Conservation (phyloP, 2,113 vertebrate species). For the Clarias magur region DNA sequence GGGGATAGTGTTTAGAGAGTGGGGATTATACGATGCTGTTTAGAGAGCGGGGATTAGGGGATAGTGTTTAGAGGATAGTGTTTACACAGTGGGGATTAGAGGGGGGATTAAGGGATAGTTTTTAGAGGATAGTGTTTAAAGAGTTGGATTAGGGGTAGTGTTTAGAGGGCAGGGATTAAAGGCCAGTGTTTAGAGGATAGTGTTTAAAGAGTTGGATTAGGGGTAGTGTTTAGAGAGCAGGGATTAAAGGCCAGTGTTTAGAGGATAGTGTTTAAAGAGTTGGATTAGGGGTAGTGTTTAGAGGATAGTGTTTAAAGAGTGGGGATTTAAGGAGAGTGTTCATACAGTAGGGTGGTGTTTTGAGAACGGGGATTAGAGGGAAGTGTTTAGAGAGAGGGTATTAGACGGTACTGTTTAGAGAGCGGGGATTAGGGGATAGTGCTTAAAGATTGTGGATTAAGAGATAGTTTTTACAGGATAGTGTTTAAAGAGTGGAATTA, state of each 20-base stretch:
- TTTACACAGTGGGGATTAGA: not conserved
- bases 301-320: not conserved
- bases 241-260: not conserved
- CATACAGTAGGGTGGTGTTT: not conserved
- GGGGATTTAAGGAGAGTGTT: not conserved
- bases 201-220: not conserved
- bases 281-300: not conserved
- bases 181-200: no score
- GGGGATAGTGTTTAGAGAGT: not conserved
- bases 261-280: not conserved
- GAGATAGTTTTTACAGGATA: no score
- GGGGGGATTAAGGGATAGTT: no score
- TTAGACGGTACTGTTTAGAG: constrained; percentile 4
- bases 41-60: not conserved
- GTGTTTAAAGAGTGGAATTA: no score
- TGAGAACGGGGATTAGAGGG: not conserved
- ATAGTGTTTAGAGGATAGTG: not conserved
- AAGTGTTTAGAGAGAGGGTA: not conserved
- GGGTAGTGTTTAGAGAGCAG: not conserved
- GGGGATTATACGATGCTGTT: not conserved
- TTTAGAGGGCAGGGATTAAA: no score
- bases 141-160: no score
- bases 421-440: not conserved
- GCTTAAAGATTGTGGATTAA: not conserved
- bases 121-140: not conserved